Conservation (phyloP, 2,888 invertebrate species). For the Nephrotoma appendiculata region DNA sequence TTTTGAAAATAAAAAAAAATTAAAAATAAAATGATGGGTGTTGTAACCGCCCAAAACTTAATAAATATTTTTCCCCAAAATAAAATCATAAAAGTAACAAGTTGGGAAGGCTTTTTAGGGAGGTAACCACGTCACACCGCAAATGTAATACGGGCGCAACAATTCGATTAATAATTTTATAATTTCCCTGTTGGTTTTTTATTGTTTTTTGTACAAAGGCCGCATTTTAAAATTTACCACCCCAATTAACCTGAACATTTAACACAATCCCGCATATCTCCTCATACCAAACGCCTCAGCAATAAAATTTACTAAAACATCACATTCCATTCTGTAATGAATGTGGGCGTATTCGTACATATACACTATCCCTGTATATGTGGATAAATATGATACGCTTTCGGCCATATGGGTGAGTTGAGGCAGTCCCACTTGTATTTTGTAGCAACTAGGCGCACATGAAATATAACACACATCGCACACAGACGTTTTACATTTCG, state of each 20-base stretch:
- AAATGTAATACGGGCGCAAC: background rate
- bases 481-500: background rate
- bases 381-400: background rate
- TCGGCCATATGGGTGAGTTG: constrained; percentile 13
- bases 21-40: background rate
- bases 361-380: background rate
- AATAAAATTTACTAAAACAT: background rate
- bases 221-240: background rate
- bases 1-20: background rate
- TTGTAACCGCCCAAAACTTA: background rate
- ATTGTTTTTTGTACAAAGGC: background rate
- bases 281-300: background rate
- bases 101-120: background rate
- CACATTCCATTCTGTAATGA: background rate
- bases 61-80: background rate
- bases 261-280: background rate
- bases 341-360: background rate
- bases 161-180: background rate
- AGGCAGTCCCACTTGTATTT: constrained; percentile 22
- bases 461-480: background rate
- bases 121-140: background rate
- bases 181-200: background rate
- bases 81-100: background rate
- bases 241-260: background rate
- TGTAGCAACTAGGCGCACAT: constrained; percentile 6